Percentiles rank a stretch among this genome's conserved stretches.
These are phyloP conservation scores for Epinephelus lanceolatus DNA, from an alignment of 2,113 vertebrate species.

Conservation along the genomic window DNA sequence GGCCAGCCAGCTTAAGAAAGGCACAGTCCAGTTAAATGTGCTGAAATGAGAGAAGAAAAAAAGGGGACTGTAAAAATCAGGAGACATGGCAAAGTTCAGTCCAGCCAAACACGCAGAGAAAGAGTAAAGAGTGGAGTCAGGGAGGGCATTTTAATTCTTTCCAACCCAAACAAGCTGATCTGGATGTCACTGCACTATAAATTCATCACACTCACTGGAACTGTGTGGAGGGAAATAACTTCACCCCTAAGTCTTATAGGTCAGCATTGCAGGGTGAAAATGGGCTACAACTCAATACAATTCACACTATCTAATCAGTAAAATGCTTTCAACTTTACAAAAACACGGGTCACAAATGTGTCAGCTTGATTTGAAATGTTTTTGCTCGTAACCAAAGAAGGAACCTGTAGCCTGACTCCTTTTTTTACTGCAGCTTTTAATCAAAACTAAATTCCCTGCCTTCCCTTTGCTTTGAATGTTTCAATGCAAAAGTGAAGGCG, in stretches of 20 bases:
- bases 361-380: slow-evolving; percentile 30
- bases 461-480: neutral
- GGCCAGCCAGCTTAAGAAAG: slow-evolving; percentile 97
- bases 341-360: slow-evolving; percentile 13
- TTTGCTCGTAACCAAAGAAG: slow-evolving; percentile 19
- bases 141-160: slow-evolving; percentile 30
- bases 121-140: slow-evolving; percentile 1
- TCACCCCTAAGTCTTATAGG: slow-evolving; percentile 7
- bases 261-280: slow-evolving; percentile 30
- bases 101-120: neutral
- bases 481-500: neutral
- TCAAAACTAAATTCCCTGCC: slow-evolving; percentile 4
- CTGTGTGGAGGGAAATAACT: slow-evolving; percentile 25
- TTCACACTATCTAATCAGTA: slow-evolving; percentile 11
- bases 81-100: slow-evolving; percentile 14
- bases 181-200: neutral
- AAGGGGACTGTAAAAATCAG: neutral
- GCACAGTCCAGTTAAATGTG: slow-evolving; percentile 98
- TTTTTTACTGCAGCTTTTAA: slow-evolving; percentile 3
- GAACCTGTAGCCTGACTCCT: neutral
- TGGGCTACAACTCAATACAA: neutral
- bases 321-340: slow-evolving; percentile 8
- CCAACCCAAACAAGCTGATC: slow-evolving; percentile 24
- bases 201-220: slow-evolving; percentile 32
- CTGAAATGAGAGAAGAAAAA: slow-evolving; percentile 78